Evolutionary conservation across 2,888 invertebrate genomes (phyloP).

Genomic region (Trichacis sp.): DNA sequence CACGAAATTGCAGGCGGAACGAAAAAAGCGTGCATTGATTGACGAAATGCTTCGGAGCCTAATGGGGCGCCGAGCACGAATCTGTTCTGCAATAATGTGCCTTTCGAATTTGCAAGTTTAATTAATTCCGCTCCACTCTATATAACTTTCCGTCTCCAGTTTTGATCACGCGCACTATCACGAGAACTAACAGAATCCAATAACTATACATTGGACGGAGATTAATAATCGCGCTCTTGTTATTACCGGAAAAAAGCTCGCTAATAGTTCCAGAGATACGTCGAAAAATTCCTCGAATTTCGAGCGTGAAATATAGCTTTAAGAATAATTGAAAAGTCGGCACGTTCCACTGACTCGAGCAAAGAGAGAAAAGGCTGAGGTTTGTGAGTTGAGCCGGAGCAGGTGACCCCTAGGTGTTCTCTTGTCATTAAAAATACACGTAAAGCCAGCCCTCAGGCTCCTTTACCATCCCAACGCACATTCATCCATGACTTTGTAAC

Average conservation of each 20-base stretch:
- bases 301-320: not conserved
- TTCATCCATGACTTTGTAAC: not conserved
- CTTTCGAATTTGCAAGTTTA: conserved; percentile 5
- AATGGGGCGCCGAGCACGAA: conserved; percentile 10
- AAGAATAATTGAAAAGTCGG: not conserved
- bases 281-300: not conserved
- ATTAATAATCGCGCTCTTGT: not conserved
- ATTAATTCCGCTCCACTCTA: too few relatives aligned
- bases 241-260: not conserved
- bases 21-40: not conserved
- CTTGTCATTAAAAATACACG: conserved; percentile 1
- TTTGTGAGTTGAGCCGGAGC: not conserved
- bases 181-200: too few relatives aligned
- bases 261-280: not conserved
- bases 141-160: too few relatives aligned
- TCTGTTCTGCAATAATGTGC: conserved; percentile 11
- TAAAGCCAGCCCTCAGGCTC: not conserved
- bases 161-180: too few relatives aligned
- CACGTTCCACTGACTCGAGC: not conserved
- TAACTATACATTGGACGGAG: too few relatives aligned
- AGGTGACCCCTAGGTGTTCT: not conserved
- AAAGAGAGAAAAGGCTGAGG: not conserved
- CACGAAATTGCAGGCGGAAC: not conserved
- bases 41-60: not conserved
- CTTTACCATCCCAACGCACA: not conserved